Evolutionary conservation across 2,888 invertebrate genomes (phyloP), one percentile per base, ranked within the genome.

Genomic region (Tachina fera): DNA sequence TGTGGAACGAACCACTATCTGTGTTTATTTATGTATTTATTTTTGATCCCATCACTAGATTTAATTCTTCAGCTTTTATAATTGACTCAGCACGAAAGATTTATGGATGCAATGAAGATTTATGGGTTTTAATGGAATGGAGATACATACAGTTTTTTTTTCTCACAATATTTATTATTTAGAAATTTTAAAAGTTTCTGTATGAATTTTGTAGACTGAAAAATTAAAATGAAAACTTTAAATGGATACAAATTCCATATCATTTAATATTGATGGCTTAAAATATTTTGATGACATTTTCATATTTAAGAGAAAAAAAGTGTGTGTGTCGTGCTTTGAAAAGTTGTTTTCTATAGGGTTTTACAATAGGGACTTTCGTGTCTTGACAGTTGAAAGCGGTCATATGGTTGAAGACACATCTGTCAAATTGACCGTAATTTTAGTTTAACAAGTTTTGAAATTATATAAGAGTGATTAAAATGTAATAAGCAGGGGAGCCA

Each of bases 91-190:
- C 70, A 61, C 67, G 82, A 77, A 76, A 86, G 86, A 86, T 86
- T 86, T 86, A 86, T 86, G 41, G 83, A 56, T 58, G 82, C 47
- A 58, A 61, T 51, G 14, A 75, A 85, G 82, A 85, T 82, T 85
- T 79, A 82, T 82, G 58, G 75, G 4, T 80, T 51, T 74, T 22
- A 31, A 71, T 47, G 43, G 45, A 68, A 67, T 19, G 43, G 41
- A 58, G 14, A 45, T 19, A 41, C 0, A 41, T 22, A 31, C 5
- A 31, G 4, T 51, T n/a, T 19, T 9, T 19, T 9, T 49, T 65
- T n/a, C 16, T n/a, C 14, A 51, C n/a, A 39, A 67, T 51, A 49
- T 49, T 49, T 67, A 22, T 39, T 16, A 49, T 67, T 67, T 31
- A 11, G 16, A n/a, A 67, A 39, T 39, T 49, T 1, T 11, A 43